phyloP scores from a whole-genome alignment of 2,113 vertebrate genomes.

The Montifringilla adamsi region DNA sequence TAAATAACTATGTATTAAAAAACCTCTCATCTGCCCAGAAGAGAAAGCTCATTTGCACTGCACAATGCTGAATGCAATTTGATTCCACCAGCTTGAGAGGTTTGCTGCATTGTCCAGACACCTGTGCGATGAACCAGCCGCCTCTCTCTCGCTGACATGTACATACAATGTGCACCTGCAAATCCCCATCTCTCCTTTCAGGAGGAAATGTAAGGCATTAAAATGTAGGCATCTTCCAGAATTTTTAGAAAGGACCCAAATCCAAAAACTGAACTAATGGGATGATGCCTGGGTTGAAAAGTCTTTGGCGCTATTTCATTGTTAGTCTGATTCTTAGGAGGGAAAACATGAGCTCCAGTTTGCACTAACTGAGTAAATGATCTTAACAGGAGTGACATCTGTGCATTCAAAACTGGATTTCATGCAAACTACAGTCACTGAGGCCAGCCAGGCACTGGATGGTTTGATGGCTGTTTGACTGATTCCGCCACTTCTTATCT shows the following conservation, averaged over 20 bases:
- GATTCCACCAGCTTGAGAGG: background rate
- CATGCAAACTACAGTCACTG: background rate
- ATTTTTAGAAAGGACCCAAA: background rate
- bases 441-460: background rate
- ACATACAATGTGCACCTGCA: background rate
- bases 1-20: background rate
- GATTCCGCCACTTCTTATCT: background rate
- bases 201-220: background rate
- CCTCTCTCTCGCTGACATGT: background rate
- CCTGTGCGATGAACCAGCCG: accelerated
- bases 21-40: background rate
- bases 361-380: background rate
- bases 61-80: background rate
- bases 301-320: background rate
- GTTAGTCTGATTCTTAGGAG: background rate
- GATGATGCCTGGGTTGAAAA: background rate
- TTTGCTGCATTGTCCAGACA: background rate
- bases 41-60: background rate
- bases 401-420: background rate
- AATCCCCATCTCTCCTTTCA: background rate
- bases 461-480: background rate
- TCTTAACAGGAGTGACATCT: background rate
- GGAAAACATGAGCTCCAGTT: background rate
- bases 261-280: background rate
- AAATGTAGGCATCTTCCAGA: background rate